Conservation (phyloP, 2,797 vertebrate genomes). For the Aplochiton taeniatus region DNA sequence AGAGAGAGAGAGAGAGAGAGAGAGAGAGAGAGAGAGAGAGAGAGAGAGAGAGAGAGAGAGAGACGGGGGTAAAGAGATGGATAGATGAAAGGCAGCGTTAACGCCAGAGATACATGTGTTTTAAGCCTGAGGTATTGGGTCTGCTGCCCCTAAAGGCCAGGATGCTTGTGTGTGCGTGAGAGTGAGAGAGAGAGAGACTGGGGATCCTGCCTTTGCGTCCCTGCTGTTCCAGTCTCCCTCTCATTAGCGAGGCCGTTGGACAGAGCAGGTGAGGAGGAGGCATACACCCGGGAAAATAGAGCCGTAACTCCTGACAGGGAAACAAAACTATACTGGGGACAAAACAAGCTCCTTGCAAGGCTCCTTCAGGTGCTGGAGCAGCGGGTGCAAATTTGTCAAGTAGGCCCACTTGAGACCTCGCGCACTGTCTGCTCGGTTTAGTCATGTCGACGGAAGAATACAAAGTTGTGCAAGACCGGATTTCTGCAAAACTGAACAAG, state of each 20-base stretch:
- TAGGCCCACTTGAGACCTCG: neutral
- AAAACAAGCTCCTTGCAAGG: conserved; percentile 23
- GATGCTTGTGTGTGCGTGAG: conserved; percentile 1
- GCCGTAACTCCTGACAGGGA: conserved; percentile 26
- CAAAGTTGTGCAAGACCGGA: too few species aligned
- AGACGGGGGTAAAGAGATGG: conserved; percentile 34
- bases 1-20: too few species aligned
- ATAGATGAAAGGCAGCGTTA: conserved; percentile 68
- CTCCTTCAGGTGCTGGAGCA: conserved; percentile 1
- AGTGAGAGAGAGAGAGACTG: conserved; percentile 12
- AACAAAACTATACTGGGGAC: conserved; percentile 33
- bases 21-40: too few species aligned
- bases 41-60: too few species aligned
- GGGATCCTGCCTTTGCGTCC: conserved; percentile 12
- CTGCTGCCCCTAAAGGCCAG: neutral
- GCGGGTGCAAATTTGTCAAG: neutral
- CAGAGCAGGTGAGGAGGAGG: conserved; percentile 41
- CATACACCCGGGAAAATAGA: conserved; percentile 20
- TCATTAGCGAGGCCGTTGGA: conserved; percentile 49
- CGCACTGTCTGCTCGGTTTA: too few species aligned
- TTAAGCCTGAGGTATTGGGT: neutral
- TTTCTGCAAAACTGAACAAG: too few species aligned
- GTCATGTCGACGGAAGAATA: too few species aligned
- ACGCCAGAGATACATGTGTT: conserved; percentile 4
- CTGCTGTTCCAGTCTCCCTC: conserved; percentile 25